Conservation (phyloP, 2,797 vertebrate species). For the Eidolon dupreanum region DNA sequence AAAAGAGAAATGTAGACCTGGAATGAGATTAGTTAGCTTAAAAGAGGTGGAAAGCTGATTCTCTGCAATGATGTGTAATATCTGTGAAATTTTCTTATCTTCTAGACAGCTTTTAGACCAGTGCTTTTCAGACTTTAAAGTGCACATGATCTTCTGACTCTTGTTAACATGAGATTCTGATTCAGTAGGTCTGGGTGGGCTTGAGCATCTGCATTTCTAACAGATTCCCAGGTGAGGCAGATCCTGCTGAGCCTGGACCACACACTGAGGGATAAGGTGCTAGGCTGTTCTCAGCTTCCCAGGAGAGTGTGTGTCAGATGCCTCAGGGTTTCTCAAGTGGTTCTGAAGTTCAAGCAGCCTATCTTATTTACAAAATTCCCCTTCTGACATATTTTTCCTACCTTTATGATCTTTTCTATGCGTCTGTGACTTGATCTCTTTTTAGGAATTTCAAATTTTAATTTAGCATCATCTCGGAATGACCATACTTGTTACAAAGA, state of each 20-base stretch:
- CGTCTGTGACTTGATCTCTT: neutral
- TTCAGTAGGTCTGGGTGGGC: neutral
- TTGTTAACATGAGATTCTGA: neutral
- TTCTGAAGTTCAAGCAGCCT: neutral
- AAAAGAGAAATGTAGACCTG: neutral
- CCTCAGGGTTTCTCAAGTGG: neutral
- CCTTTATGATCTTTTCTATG: neutral
- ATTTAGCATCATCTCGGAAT: neutral
- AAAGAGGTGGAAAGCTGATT: neutral
- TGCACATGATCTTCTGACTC: neutral
- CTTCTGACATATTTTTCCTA: neutral
- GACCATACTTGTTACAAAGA: neutral
- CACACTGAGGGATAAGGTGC: neutral
- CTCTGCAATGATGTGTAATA: neutral
- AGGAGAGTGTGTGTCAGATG: neutral
- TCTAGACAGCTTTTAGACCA: neutral
- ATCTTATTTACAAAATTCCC: neutral
- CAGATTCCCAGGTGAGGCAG: neutral
- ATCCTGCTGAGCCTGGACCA: neutral
- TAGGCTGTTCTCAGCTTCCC: neutral
- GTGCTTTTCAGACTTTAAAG: neutral
- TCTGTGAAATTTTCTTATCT: neutral
- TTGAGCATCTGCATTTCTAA: neutral
- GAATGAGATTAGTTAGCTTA: neutral
- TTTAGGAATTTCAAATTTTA: conserved; percentile 21